Conservation (phyloP, 2,113 vertebrate genomes). For the Microcebus lehilahytsara region DNA sequence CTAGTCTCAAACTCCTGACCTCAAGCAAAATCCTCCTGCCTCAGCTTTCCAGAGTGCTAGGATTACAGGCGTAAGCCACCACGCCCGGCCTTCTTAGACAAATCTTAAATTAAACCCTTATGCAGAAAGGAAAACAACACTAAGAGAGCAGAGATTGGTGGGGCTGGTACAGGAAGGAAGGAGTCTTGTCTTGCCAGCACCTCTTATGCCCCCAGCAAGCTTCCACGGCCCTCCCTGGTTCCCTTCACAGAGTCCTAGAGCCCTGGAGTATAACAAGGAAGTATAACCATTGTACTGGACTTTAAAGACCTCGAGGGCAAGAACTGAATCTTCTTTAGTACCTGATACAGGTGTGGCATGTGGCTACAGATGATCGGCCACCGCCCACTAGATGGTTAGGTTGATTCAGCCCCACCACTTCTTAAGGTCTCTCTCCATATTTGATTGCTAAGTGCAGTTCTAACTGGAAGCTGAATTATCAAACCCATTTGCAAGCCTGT, state of each 20-base stretch:
- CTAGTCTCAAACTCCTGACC: too few relatives aligned
- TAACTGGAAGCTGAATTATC: slow-evolving; percentile 15
- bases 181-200: background rate
- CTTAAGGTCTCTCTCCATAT: background rate
- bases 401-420: background rate
- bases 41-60: too few relatives aligned
- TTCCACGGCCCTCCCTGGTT: background rate
- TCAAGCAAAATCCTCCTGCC: too few relatives aligned
- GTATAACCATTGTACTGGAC: background rate
- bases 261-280: background rate
- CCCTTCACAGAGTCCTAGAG: background rate
- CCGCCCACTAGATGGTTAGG: background rate
- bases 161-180: background rate
- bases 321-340: background rate
- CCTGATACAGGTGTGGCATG: background rate
- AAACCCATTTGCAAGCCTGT: background rate
- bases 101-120: background rate
- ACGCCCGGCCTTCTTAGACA: background rate
- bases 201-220: background rate
- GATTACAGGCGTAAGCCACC: too few relatives aligned
- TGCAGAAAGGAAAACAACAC: background rate
- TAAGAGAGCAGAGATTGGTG: background rate
- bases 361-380: background rate
- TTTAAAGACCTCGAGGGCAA: background rate
- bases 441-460: background rate